phyloP scores from a whole-genome alignment of 2,888 invertebrate species.

The Gerris lacustris region DNA sequence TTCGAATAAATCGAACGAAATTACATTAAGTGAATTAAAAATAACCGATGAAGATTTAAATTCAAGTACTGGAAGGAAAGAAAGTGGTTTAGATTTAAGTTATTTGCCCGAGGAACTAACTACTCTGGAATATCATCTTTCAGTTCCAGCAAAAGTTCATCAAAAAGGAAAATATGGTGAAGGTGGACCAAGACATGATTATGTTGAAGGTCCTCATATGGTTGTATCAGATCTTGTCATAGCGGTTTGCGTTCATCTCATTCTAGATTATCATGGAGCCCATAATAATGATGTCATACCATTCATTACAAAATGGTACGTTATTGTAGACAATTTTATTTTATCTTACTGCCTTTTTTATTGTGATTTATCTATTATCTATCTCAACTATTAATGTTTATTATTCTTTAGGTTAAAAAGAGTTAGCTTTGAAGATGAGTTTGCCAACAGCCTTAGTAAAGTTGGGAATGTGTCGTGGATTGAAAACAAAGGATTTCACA shows the following conservation, averaged over 20 bases:
- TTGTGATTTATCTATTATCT: background rate
- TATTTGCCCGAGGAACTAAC: conserved; percentile 55
- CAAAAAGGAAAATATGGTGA: conserved; percentile 61
- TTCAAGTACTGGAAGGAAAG: conserved; percentile 28
- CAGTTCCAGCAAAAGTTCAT: conserved; percentile 69
- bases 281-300: conserved; percentile 11
- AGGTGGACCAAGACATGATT: conserved; percentile 37
- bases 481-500: background rate
- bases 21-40: background rate
- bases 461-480: background rate
- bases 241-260: conserved; percentile 22
- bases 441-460: background rate
- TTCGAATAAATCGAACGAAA: background rate
- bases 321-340: background rate
- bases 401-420: background rate
- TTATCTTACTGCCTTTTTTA: background rate
- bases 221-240: conserved; percentile 24
- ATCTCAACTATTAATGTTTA: background rate
- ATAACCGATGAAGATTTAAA: background rate
- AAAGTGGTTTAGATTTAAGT: conserved; percentile 18
- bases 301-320: conserved; percentile 18
- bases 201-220: conserved; percentile 32
- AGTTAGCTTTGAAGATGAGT: background rate
- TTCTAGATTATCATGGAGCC: conserved; percentile 16
- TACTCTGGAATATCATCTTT: conserved; percentile 72